Base-by-base conservation (phyloP, 2,888 invertebrate species). In the Eueremaeus valkanovi region DNA sequence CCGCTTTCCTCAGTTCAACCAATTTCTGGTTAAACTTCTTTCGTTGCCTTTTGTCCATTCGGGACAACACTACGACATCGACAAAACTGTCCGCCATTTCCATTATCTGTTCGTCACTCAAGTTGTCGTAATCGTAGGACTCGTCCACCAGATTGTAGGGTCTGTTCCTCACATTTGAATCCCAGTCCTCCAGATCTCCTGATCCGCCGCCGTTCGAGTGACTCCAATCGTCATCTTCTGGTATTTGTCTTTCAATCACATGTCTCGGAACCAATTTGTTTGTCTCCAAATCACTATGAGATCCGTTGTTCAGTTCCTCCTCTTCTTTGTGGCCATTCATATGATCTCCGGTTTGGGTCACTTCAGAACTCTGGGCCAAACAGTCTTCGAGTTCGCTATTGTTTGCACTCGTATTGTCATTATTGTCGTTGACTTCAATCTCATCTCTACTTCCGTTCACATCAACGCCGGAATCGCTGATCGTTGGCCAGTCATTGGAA, bases 41-140 rank as follows among this genome's bases (percentile, higher is more conserved):
- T 24, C 70, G 3, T 13, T 70, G 45, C 0, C 21, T 27, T 70
- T 70, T 42, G 42, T 8, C 27, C 70, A 70, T 45, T 16, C 24
- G 24, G 0, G 24, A 0, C 40, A 40, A 42, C 1, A 70, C 18
- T 0, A 29, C 16, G 1, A 21, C 24, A 27, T 70, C 70, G 27
- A 45, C 27, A 24, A 70, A 70, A 70, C 70, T 70, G 42, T 45
- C 18, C 6, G 70, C 70, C 70, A 70, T 42, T 70, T 70, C 27
- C 21, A 40, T 40, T 16, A 40, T 42, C 70, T 70, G 70, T n/a
- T 70, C 42, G 11, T 40, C 42, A 36, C 21, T 66, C 63, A 66
- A 36, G 36, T 58, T 21, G 11, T 58, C 29, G 29, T 21, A 58
- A 11, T 66, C 33, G 2, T 11, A 8, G 36, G 16, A n/a, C 6